Evolutionary conservation across 1,140 invertebrate genomes (phyloP).

Genomic region (Apis dorsata): DNA sequence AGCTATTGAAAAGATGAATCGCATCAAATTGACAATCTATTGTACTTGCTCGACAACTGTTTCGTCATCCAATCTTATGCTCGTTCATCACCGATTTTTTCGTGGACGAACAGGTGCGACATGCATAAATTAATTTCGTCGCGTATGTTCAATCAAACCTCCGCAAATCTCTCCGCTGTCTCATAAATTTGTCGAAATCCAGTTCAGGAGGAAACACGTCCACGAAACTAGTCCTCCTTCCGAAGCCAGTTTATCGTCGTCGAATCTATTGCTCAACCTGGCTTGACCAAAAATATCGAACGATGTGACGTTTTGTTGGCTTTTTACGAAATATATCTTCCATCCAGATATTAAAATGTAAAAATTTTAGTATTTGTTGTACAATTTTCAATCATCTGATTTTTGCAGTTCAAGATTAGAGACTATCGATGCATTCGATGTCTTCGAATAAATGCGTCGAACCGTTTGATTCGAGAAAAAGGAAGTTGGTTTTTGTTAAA

Average conservation of each 20-base stretch:
- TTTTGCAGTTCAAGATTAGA: not conserved
- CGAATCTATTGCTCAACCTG: not conserved
- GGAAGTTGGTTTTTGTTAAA: not conserved
- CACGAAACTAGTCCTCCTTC: conserved; percentile 21
- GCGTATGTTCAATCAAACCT: conserved; percentile 27
- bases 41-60: not conserved
- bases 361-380: not conserved
- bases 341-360: not conserved
- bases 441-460: too few species aligned
- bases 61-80: not conserved
- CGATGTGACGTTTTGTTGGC: too few species aligned
- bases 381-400: not conserved
- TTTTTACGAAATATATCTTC: too few species aligned
- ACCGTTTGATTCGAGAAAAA: not conserved
- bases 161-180: conserved; percentile 19
- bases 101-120: not conserved
- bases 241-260: conserved; percentile 60
- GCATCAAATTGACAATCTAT: not conserved
- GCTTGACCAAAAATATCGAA: not conserved
- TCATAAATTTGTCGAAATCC: conserved; percentile 41
- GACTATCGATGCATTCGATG: not conserved
- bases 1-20: not conserved
- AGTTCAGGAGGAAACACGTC: conserved; percentile 23
- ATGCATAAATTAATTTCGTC: conserved; percentile 49
- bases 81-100: conserved; percentile 35